Conservation (phyloP, 1,140 invertebrate species). For the Venustaconcha ellipsiformis region DNA sequence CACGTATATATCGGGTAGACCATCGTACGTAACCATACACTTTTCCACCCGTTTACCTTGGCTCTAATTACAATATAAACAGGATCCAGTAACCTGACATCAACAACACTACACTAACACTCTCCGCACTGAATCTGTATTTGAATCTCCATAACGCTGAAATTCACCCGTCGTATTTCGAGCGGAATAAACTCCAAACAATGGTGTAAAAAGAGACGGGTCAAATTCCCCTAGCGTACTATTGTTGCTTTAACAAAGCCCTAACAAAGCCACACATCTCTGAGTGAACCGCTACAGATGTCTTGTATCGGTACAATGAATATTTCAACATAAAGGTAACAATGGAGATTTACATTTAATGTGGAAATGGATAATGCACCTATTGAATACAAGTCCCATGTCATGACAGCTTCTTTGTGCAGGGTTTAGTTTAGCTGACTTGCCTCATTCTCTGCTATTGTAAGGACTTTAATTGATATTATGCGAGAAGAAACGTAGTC, state of each 20-base stretch:
- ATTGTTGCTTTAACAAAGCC: conserved; percentile 18
- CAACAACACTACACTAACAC: too few species aligned
- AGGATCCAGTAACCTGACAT: too few species aligned
- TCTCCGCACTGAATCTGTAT: too few species aligned
- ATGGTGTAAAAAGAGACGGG: conserved; percentile 9
- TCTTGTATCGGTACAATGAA: conserved; percentile 15
- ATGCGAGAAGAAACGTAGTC: conserved; percentile 5
- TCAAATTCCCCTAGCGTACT: conserved; percentile 20
- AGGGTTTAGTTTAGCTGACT: conserved; percentile 22
- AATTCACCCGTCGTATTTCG: too few species aligned
- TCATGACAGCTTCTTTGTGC: conserved; percentile 30
- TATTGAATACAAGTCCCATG: conserved; percentile 16
- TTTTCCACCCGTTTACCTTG: too few species aligned
- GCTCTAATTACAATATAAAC: too few species aligned
- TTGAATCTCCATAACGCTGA: too few species aligned
- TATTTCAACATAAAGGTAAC: conserved; percentile 20
- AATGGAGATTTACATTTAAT: conserved; percentile 37
- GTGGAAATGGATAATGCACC: conserved; percentile 24
- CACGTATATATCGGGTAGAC: too few species aligned
- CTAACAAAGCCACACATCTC: neutral
- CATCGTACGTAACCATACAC: too few species aligned
- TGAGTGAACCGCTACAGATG: conserved; percentile 20
- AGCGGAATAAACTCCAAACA: conserved; percentile 2
- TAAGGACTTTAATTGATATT: conserved; percentile 30
- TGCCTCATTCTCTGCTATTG: conserved; percentile 14